Evolutionary conservation across 2,797 vertebrate species (phyloP).

Genomic region (Thunnus albacares): DNA sequence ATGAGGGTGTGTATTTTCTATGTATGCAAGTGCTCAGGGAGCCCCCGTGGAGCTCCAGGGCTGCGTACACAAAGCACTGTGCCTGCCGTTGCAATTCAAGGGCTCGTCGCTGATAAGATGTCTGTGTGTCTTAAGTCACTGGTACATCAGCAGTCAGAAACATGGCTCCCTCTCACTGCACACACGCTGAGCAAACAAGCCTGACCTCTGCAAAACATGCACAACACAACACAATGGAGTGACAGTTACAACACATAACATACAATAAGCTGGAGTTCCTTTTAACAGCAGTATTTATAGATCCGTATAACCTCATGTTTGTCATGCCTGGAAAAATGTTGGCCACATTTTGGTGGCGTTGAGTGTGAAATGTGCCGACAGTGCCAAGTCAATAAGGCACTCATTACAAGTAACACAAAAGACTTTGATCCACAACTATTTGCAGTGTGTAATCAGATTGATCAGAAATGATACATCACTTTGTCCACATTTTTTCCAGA

Average conservation of each 20-base stretch:
- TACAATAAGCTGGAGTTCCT: slow-evolving; percentile 37
- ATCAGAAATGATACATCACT: not conserved
- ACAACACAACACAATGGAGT: slow-evolving; percentile 48
- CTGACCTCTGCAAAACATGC: slow-evolving; percentile 73
- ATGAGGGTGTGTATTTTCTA: not conserved
- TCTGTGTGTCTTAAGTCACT: slow-evolving; percentile 71
- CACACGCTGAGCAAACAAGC: slow-evolving; percentile 76
- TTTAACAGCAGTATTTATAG: slow-evolving; percentile 19
- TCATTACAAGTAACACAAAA: not conserved
- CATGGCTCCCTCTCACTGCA: slow-evolving; percentile 66
- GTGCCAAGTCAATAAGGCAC: not conserved
- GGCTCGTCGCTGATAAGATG: slow-evolving; percentile 68
- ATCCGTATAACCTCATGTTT: not conserved
- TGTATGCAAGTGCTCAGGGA: slow-evolving; percentile 14
- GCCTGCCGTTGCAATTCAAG: slow-evolving; percentile 61
- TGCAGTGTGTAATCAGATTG: not conserved
- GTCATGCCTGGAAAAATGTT: not conserved
- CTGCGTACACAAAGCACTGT: slow-evolving; percentile 22
- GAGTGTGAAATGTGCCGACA: not conserved
- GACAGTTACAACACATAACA: slow-evolving; percentile 68
- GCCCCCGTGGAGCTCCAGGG: not conserved
- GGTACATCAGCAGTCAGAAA: slow-evolving; percentile 75
- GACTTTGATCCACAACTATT: not conserved
- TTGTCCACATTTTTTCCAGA: slow-evolving; percentile 17
- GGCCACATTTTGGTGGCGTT: not conserved